These are phyloP conservation scores for Huso huso DNA, from an alignment of 2,797 vertebrate species.

Conservation along the genomic window DNA sequence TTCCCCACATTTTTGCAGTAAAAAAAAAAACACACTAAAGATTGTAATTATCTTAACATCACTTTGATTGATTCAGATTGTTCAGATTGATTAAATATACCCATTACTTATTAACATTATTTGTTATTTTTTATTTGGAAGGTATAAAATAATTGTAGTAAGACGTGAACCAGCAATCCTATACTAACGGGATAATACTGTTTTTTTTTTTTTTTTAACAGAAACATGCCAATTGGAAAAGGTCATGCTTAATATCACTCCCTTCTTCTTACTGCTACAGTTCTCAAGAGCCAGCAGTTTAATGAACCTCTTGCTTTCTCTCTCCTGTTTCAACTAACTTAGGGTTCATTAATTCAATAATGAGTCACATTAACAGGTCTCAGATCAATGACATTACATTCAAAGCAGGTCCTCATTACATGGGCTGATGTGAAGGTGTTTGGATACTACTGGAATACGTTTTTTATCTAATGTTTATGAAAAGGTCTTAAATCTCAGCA, in stretches of 20 bases:
- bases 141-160: too few species aligned
- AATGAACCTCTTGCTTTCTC: background rate
- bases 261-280: constrained; percentile 15
- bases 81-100: too few species aligned
- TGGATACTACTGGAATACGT: constrained; percentile 7
- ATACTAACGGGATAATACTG: too few species aligned
- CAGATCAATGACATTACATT: constrained; percentile 45
- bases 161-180: too few species aligned
- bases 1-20: too few species aligned
- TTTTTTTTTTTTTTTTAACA: constrained; percentile 43
- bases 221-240: constrained; percentile 26
- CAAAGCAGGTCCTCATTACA: constrained; percentile 36
- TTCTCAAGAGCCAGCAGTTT: background rate
- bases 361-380: constrained; percentile 45
- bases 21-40: too few species aligned
- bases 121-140: too few species aligned
- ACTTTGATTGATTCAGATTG: too few species aligned
- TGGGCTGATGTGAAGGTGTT: constrained; percentile 17
- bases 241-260: constrained; percentile 16
- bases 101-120: too few species aligned
- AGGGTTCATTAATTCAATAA: constrained; percentile 57
- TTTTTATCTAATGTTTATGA: background rate
- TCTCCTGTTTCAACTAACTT: constrained; percentile 34
- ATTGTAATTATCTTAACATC: too few species aligned
- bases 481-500: too few species aligned